Evolutionary conservation across 2,113 vertebrate genomes (phyloP).

Genomic region (Apistogramma diplotaenia): DNA sequence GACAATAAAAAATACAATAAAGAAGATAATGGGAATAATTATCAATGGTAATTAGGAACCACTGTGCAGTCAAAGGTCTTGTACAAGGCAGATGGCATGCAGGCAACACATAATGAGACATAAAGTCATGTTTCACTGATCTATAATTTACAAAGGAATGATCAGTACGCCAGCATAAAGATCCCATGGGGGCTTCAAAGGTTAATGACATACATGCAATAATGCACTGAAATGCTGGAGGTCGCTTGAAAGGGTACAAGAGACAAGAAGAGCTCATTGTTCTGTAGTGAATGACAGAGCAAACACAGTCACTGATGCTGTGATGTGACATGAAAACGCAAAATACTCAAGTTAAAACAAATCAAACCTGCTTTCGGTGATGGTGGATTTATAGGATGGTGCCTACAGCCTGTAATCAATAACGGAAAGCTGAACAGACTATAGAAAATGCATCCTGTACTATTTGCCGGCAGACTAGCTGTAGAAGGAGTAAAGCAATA

Average conservation of each 20-base stretch:
- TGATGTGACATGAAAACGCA: background rate
- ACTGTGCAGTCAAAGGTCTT: conserved; percentile 10
- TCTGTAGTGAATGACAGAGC: background rate
- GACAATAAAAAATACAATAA: background rate
- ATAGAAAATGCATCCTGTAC: background rate
- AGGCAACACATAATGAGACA: conserved; percentile 22
- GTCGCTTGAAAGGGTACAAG: conserved; percentile 65
- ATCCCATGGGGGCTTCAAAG: conserved; percentile 51
- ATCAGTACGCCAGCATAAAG: conserved; percentile 22
- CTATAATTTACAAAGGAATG: conserved; percentile 63
- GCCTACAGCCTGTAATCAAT: conserved; percentile 23
- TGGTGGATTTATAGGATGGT: conserved; percentile 2
- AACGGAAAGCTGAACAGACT: conserved; percentile 18
- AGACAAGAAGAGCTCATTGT: conserved; percentile 60
- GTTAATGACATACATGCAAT: conserved; percentile 76
- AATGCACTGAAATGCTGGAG: conserved; percentile 69
- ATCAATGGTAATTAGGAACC: background rate
- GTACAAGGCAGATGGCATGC: background rate
- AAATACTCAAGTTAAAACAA: background rate
- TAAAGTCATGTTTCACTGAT: conserved; percentile 46
- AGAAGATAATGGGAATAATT: background rate
- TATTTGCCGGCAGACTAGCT: background rate
- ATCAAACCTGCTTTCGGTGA: background rate
- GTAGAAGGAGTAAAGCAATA: background rate
- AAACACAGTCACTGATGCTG: background rate